A percentile compares a stretch with the other conserved stretches of the same genome.
Conservation (phyloP, 2,113 vertebrate species). For the Ictidomys tridecemlineatus region DNA sequence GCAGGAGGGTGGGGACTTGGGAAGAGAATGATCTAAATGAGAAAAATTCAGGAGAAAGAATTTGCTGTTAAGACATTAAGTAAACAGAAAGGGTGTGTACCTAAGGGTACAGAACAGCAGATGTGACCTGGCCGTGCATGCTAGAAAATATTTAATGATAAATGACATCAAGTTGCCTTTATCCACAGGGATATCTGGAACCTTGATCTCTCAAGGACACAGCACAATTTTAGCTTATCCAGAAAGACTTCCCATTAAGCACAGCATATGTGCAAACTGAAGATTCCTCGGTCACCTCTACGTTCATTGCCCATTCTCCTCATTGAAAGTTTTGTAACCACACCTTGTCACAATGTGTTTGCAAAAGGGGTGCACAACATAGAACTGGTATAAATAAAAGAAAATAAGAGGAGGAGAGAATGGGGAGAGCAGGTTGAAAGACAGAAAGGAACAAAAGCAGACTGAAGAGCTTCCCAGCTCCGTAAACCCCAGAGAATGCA, state of each 20-base stretch:
- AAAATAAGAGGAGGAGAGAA: background rate
- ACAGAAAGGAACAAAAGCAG: background rate
- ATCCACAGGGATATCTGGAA: background rate
- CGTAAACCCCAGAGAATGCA: background rate
- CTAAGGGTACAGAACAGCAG: background rate
- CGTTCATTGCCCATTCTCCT: background rate
- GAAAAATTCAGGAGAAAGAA: background rate
- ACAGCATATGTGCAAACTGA: background rate
- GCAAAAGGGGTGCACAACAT: fast-evolving
- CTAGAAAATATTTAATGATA: background rate
- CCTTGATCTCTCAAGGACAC: background rate
- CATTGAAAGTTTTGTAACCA: background rate
- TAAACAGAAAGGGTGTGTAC: background rate
- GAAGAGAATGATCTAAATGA: background rate
- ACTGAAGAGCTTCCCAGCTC: background rate
- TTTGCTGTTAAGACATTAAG: background rate
- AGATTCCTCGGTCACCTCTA: background rate
- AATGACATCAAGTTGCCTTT: background rate
- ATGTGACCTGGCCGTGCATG: background rate
- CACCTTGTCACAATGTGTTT: background rate
- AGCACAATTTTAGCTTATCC: background rate
- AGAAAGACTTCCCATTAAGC: background rate
- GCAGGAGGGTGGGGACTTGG: background rate
- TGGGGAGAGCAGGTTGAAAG: background rate
- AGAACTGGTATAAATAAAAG: background rate